Evolutionary conservation across 1,140 invertebrate genomes (phyloP), one percentile per base, ranked within the genome.

Genomic region (Stratiolaelaps scimitus): DNA sequence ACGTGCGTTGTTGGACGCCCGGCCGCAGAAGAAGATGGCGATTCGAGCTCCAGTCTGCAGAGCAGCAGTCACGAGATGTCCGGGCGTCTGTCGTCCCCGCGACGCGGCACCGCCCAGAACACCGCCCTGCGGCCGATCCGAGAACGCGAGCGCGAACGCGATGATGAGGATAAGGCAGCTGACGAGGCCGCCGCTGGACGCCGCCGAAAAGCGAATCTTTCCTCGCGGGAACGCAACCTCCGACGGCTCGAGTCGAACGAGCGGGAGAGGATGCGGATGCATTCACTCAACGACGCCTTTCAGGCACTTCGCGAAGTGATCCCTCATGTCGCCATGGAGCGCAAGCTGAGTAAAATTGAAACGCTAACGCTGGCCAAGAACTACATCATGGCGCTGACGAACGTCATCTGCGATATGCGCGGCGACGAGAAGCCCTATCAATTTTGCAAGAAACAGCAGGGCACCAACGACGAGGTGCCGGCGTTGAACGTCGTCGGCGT

Each of bases 361-460:
- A 90, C 88, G 13, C 76, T 90, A 19, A 89, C 87, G 17, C 75
- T 90, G 73, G 88, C 88, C 70, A 89, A 89, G 77, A 88, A 90
- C 79, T 90, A 90, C 76, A 90, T 90, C 73, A 88, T 88, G 81
- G 88, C 88, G 29, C 78, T 91, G 69, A 89, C 87, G 60, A 88
- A 89, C 76, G 85, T 88, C 68, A 87, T 90, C 74, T 87, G 85
- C 75, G 83, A 85, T 71, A 85, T 86, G 81, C 77, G 84, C 66
- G 84, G 84, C 60, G 83, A 85, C 69, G 78, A 79, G 60, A 79
- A 80, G 67, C 81, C 83, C 56, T 85, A 83, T 75, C 73, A 75
- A 69, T 72, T 72, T 10, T 60, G 53, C 10, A 60, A 60, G 23
- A 60, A 60, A 34, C 53, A 60, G 20, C 53, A 60, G 10, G 53